Percentiles rank a stretch among this genome's conserved stretches.
phyloP scores from a whole-genome alignment of 23 tunicate species.

The Trididemnum clinides region DNA sequence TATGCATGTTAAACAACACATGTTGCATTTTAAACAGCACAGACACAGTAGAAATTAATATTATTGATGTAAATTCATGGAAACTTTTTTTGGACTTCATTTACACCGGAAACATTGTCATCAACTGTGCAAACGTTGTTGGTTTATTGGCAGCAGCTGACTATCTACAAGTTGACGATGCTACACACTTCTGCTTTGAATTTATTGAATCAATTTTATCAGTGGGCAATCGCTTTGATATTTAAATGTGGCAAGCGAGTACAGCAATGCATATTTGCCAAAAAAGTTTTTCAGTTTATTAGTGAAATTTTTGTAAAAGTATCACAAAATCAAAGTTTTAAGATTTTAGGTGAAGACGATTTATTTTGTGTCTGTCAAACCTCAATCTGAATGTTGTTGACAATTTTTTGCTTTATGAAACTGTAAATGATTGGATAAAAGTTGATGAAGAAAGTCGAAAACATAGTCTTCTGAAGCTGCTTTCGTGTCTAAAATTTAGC shows the following conservation, averaged over 20 bases:
- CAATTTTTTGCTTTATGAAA: background rate
- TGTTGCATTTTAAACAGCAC: too few relatives aligned
- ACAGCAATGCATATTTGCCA: background rate
- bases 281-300: background rate
- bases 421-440: background rate
- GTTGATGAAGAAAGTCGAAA: background rate
- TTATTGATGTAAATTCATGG: background rate
- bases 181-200: background rate
- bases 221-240: background rate
- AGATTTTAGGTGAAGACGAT: background rate
- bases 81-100: background rate
- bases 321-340: background rate
- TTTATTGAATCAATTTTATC: background rate
- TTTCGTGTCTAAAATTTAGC: background rate
- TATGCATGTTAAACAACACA: too few relatives aligned
- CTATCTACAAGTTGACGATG: background rate
- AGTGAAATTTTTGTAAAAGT: background rate
- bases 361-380: background rate
- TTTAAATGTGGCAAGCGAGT: background rate
- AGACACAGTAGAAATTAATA: background rate
- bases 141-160: background rate
- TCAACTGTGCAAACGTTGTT: background rate
- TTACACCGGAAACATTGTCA: background rate
- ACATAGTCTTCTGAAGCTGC: background rate
- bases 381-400: background rate